Percentiles rank a stretch among this genome's conserved stretches.
These are phyloP conservation scores for Amphipoea oculea DNA, from an alignment of 2,888 invertebrate genomes.

Conservation along the genomic window DNA sequence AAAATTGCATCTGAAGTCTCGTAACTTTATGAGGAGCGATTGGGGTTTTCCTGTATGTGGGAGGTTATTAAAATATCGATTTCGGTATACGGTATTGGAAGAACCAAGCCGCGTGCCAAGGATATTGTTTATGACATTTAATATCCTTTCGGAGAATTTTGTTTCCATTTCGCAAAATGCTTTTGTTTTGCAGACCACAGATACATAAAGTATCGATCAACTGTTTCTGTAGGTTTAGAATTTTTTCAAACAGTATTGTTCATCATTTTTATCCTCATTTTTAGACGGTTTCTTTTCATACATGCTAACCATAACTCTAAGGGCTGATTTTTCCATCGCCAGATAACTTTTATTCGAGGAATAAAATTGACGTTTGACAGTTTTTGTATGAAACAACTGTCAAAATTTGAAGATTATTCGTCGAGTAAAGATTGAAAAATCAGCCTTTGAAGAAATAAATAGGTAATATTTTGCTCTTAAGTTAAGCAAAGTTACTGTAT, in stretches of 20 bases:
- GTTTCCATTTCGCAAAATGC: not conserved
- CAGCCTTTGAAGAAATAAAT: too few species aligned
- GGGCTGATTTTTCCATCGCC: too few species aligned
- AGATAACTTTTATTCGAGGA: too few species aligned
- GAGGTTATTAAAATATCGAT: conserved; percentile 13
- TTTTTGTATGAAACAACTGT: too few species aligned
- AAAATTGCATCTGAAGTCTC: conserved; percentile 37
- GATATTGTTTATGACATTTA: conserved; percentile 26
- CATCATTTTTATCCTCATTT: not conserved
- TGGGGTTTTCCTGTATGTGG: not conserved
- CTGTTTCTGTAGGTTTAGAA: not conserved
- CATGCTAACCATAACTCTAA: not conserved
- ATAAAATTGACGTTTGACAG: too few species aligned
- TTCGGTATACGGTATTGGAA: not conserved
- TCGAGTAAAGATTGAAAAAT: too few species aligned
- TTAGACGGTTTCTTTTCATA: not conserved
- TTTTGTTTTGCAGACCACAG: not conserved
- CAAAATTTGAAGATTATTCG: too few species aligned
- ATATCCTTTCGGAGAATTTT: conserved; percentile 15
- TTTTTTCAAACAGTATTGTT: not conserved
- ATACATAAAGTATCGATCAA: not conserved
- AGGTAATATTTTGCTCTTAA: not conserved
- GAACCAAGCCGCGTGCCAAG: conserved; percentile 4
- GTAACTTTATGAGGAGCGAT: conserved; percentile 17
- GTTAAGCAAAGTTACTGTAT: not conserved